A percentile compares a stretch with the other conserved stretches of the same genome.
Conservation (phyloP, 2,888 invertebrate genomes). For the Aethes cnicana region DNA sequence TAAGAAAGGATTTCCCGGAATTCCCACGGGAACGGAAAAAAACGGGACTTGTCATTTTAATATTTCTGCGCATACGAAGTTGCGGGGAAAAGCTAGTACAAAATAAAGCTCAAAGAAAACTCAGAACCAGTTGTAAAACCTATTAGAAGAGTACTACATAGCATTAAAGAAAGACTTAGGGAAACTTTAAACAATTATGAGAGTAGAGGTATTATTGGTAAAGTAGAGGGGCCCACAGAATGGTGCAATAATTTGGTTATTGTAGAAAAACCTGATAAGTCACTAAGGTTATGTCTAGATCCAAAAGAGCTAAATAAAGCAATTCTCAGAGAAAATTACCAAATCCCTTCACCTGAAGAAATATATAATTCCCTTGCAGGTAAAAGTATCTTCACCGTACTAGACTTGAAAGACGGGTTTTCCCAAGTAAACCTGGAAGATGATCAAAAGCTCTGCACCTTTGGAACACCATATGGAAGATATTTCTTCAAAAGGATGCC, state of each 20-base stretch:
- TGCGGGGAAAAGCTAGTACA: too few relatives aligned
- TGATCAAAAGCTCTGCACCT: constrained; percentile 16
- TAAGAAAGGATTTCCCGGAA: too few relatives aligned
- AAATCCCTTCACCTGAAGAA: constrained; percentile 29
- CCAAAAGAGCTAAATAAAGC: constrained; percentile 34
- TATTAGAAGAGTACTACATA: constrained; percentile 24
- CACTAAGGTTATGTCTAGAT: constrained; percentile 41
- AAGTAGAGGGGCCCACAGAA: constrained; percentile 25
- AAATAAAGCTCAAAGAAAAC: not conserved
- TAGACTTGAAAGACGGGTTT: constrained; percentile 35
- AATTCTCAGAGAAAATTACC: constrained; percentile 35
- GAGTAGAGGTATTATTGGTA: constrained; percentile 27
- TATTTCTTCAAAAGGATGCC: constrained; percentile 33
- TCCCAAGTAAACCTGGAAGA: constrained; percentile 28
- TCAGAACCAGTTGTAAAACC: constrained; percentile 20
- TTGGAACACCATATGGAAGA: constrained; percentile 20
- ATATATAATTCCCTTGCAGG: constrained; percentile 36
- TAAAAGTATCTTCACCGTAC: constrained; percentile 35
- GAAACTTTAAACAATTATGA: constrained; percentile 25
- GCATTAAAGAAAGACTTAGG: constrained; percentile 18
- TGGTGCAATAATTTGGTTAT: constrained; percentile 38
- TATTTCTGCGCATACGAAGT: too few relatives aligned
- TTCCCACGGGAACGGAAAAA: too few relatives aligned
- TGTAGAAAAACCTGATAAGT: constrained; percentile 40
- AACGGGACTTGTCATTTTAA: too few relatives aligned